Base-by-base conservation (phyloP, 2,888 invertebrate genomes). In the Callyntrura sp. region DNA sequence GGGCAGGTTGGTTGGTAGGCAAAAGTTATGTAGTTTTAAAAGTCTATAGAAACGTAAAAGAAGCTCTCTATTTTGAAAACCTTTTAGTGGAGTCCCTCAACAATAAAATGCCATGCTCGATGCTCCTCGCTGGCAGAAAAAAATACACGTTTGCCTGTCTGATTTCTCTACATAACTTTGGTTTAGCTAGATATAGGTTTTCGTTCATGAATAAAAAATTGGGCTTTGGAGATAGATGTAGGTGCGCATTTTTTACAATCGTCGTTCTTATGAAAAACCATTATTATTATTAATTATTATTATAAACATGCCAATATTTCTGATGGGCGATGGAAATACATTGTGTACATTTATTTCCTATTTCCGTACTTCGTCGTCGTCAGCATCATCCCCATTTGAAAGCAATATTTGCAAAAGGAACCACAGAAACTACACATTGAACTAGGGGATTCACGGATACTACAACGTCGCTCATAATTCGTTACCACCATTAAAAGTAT, bases 51-150 rank as follows among this genome's bases (percentile, higher is more conserved):
- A 55, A 48, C 51, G 35, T 12, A 17, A 17, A 25, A 45, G 48
- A 82, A 23, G 48, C 28, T 83, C 28, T 83, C 28, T 68, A 57
- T 79, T 79, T 35, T 14, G 62, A 79, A n/a, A 57, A 79, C 57
- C 28, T 51, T 79, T 70, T 62, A 85, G 85, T 62, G 62, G 51
- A 68, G 55, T 84, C 51, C 43, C 60, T 48, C 17, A 14, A 14
- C 14, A 23, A 35, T n/a, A n/a, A n/a, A n/a, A n/a, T 62, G 20
- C 62, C 57, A 57, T 57, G 14, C 17, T 17, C 8, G 1, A n/a
- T 57, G 1, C n/a, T 57, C 57, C 57, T 14, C 8, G 2, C n/a
- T 57, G 17, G 1, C 57, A 57, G 35, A 35, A 35, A 35, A 35
- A 35, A 35, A 35, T n/a, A 35, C 35, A 35, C 35, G 35, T 6